Evolutionary conservation across 2,113 vertebrate species (phyloP).

Genomic region (Atlantisia rogersi): DNA sequence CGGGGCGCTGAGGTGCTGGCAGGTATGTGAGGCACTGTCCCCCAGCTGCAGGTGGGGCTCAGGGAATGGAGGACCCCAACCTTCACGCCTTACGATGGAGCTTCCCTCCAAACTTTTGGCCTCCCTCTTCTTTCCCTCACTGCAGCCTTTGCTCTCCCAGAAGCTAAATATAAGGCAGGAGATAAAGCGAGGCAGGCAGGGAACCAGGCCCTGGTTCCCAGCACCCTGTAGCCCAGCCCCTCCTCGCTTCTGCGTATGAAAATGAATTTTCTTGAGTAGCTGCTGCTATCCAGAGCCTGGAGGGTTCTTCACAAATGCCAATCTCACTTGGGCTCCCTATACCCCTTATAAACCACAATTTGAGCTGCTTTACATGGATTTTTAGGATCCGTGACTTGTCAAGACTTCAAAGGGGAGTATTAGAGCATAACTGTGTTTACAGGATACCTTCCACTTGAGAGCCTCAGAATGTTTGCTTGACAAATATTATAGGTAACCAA

Average conservation of each 20-base stretch:
- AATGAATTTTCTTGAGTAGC: neutral
- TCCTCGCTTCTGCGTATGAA: accelerated
- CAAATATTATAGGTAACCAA: accelerated
- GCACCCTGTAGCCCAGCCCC: neutral
- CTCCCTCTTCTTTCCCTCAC: neutral
- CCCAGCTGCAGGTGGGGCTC: accelerated
- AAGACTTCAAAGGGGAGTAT: neutral
- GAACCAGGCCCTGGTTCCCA: neutral
- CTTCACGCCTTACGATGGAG: accelerated
- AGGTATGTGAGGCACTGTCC: accelerated
- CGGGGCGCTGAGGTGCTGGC: accelerated
- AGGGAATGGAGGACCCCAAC: accelerated
- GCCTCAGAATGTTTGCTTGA: neutral
- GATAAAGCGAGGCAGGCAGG: neutral
- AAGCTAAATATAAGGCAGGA: neutral
- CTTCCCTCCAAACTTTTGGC: accelerated
- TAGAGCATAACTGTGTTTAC: neutral
- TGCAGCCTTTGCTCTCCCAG: too few relatives aligned
- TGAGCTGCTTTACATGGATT: too few relatives aligned
- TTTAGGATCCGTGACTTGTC: neutral
- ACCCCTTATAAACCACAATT: accelerated
- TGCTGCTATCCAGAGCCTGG: neutral
- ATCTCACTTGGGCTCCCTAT: neutral
- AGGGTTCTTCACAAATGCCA: neutral
- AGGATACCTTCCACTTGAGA: neutral